A percentile compares a stretch with the other conserved stretches of the same genome.
phyloP scores from a whole-genome alignment of 1,140 invertebrate genomes.

The Tribolium madens region DNA sequence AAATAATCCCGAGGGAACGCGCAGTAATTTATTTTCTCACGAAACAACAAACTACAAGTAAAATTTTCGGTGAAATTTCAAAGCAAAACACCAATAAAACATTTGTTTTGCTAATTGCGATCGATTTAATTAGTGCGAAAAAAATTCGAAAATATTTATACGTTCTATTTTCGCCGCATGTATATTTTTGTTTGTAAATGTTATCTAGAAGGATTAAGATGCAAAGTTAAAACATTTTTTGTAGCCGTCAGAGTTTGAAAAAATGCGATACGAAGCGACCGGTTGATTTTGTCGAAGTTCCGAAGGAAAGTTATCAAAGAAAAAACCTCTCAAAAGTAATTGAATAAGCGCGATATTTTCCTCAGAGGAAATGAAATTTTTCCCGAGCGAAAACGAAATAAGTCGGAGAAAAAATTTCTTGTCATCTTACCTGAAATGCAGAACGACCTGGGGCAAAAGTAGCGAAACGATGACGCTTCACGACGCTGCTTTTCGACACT shows the following conservation, averaged over 20 bases:
- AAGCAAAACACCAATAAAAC: slow-evolving; percentile 36
- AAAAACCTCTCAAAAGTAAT: not conserved
- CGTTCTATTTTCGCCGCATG: slow-evolving; percentile 4
- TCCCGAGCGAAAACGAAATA: not conserved
- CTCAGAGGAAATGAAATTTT: not conserved
- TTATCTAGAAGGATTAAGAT: slow-evolving; percentile 7
- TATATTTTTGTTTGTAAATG: slow-evolving; percentile 30
- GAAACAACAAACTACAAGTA: not conserved
- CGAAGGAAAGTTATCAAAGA: not conserved
- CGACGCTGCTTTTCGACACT: slow-evolving; percentile 37
- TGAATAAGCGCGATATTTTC: slow-evolving; percentile 5
- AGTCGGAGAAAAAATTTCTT: not conserved
- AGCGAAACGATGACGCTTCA: slow-evolving; percentile 14
- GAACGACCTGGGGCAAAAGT: slow-evolving; percentile 21
- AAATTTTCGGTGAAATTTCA: not conserved
- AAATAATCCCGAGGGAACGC: slow-evolving; percentile 18
- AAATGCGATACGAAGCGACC: not conserved
- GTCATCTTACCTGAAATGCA: slow-evolving; percentile 42
- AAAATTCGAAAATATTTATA: slow-evolving; percentile 13
- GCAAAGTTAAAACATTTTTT: not conserved
- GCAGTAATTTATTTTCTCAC: slow-evolving; percentile 25
- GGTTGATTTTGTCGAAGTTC: slow-evolving; percentile 7
- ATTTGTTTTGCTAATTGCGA: slow-evolving; percentile 23
- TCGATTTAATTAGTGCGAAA: not conserved
- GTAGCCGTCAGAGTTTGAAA: not conserved